These are phyloP conservation scores for Camponotus floridanus DNA, from an alignment of 1,140 invertebrate species.

Conservation along the genomic window DNA sequence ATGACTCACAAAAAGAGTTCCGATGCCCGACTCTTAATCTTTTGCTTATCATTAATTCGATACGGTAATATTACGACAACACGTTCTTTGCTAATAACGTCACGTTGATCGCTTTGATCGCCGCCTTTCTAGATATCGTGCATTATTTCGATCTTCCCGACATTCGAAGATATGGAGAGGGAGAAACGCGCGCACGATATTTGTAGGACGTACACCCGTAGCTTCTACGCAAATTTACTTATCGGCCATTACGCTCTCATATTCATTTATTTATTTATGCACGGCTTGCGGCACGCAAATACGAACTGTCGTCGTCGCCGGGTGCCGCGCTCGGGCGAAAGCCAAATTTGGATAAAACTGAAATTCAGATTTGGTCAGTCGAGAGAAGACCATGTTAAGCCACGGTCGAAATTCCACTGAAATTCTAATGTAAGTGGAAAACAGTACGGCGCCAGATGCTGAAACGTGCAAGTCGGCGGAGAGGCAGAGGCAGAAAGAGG, in stretches of 20 bases:
- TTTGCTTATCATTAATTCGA: conserved; percentile 70
- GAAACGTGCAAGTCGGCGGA: conserved; percentile 12
- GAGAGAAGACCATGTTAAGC: conserved; percentile 45
- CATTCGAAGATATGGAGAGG: background rate
- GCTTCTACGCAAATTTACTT: conserved; percentile 45
- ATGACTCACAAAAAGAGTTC: conserved; percentile 69
- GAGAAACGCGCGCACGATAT: conserved; percentile 19
- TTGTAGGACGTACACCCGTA: background rate
- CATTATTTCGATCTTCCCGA: conserved; percentile 25
- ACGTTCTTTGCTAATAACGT: conserved; percentile 73
- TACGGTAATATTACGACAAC: conserved; percentile 70
- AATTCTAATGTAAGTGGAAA: conserved; percentile 59
- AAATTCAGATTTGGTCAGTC: conserved; percentile 58
- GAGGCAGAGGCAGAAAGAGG: background rate
- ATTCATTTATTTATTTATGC: conserved; percentile 65
- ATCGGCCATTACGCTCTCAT: conserved; percentile 41
- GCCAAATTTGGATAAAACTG: conserved; percentile 60
- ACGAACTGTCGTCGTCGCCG: background rate
- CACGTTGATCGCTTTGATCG: conserved; percentile 60
- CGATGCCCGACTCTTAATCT: conserved; percentile 50
- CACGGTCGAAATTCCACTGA: conserved; percentile 47
- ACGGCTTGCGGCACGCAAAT: conserved; percentile 37
- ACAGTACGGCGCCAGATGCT: conserved; percentile 37
- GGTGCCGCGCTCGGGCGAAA: background rate
- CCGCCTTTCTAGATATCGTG: background rate